Base-by-base conservation (phyloP, 2,113 vertebrate genomes). In the Aldabrachelys gigantea region DNA sequence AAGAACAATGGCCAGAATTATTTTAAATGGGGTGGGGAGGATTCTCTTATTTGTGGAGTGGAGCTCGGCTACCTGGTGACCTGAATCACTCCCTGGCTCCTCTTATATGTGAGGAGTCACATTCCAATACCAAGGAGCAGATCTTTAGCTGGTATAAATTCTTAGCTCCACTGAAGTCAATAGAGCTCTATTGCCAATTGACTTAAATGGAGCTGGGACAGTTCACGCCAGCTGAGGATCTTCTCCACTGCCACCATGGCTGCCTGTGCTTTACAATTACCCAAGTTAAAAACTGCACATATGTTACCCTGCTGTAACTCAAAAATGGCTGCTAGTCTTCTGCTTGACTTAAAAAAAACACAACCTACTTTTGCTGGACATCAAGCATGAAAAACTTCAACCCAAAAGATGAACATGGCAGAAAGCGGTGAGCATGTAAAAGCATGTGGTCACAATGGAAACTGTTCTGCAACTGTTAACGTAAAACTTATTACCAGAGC, bases 351-450 rank as follows among this genome's bases (percentile, higher is more conserved):
- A 56, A 78, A 56, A 47, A 59, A 90, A 84, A 41, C 17, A 89
- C 95, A 93, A n/a, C 29, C 38, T 85, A 2, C 57, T 87, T 95
- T 91, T 69, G 50, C 19, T 53, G 31, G 4, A 21, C 31, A 85
- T 17, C 59, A 76, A 96, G 85, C 44, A 89, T 81, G 81, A 96
- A 93, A 79, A 87, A 91, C 3, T 52, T 83, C 79, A 87, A 59
- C 87, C 89, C 57, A 65, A 75, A 50, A n/a, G 86, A 29, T 83
- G 11, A 31, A 11, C 27, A 14, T 84, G 81, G 89, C 93, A 78
- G 65, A 81, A 91, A 90, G 44, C 69, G 87, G 1, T 88, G 72
- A 93, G 57, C 57, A 49, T 69, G 79, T 91, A 57, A 54, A 54
- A 54, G 69, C 19, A 19, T 22, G 19, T 72, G 19, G 19, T 72